Percentiles rank a stretch among this genome's conserved stretches.
These are phyloP conservation scores for Drosophila fungiperda DNA, from an alignment of 2,888 invertebrate genomes.

Conservation along the genomic window DNA sequence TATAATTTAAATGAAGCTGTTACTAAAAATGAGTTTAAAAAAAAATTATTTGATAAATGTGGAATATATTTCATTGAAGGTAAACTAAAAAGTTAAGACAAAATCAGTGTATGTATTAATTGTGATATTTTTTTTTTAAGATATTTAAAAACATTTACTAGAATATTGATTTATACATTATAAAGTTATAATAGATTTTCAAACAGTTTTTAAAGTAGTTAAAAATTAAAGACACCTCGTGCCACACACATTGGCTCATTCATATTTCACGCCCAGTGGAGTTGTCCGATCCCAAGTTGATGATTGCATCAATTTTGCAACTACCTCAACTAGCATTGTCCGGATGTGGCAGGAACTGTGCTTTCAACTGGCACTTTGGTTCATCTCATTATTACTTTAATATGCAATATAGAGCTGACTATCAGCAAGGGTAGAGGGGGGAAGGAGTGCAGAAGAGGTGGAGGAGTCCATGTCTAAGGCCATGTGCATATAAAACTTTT, in stretches of 20 bases:
- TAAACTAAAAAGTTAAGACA: neutral
- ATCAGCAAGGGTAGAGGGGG: neutral
- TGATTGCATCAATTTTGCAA: slow-evolving; percentile 49
- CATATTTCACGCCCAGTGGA: neutral
- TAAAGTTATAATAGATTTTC: neutral
- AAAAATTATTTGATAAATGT: neutral
- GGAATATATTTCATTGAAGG: neutral
- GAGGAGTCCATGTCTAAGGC: slow-evolving; percentile 17
- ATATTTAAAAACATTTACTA: neutral
- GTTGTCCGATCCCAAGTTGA: slow-evolving; percentile 18
- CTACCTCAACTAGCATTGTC: slow-evolving; percentile 29
- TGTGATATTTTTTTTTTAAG: neutral
- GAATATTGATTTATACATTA: neutral
- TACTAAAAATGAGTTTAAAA: neutral
- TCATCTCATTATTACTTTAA: slow-evolving; percentile 65
- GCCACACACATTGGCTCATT: neutral
- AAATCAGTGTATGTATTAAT: neutral
- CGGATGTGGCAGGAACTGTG: slow-evolving; percentile 42
- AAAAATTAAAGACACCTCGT: no score
- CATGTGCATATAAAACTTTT: slow-evolving; percentile 72
- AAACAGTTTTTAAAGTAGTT: neutral
- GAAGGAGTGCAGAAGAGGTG: neutral
- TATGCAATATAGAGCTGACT: slow-evolving; percentile 44
- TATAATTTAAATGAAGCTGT: neutral
- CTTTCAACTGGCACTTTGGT: slow-evolving; percentile 50